Base-by-base conservation (phyloP, 2,888 invertebrate species). In the Yponomeuta plumbellus region DNA sequence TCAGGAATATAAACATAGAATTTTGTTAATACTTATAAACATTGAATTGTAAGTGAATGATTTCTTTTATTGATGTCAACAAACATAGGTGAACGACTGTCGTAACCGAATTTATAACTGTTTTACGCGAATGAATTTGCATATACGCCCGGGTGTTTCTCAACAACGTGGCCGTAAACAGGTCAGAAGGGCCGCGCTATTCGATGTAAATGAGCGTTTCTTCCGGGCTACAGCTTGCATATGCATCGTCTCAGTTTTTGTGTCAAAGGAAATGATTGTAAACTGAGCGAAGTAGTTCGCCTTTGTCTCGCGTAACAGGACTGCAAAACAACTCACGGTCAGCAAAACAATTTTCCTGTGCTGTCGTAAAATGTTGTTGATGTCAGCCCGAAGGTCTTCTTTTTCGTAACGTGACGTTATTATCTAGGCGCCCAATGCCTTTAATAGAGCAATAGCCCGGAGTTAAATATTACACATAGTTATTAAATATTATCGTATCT, bases 171-270 rank as follows among this genome's bases (percentile, higher is more conserved):
- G 11, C 64, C 66, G 67, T 70, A 73, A 68, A 73, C 71, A 67
- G 74, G 73, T 74, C 72, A 69, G 64, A 67, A 73, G 72, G 77
- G 74, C 69, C 69, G 69, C 39, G 52, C 13, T 75, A 84, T 85
- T 84, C 80, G 80, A 86, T 85, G 84, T 77, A 83, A 85, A 84
- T 83, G 70, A 76, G 71, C 72, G 79, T 79, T 78, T 78, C 77
- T 79, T 78, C 76, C 75, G 77, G 73, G 71, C 72, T 71, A 68
- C 71, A 70, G 67, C 70, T 66, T 78, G 76, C 76, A 80, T 78
- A 78, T 78, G 76, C 79, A 83, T 79, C 75, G 72, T 62, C 23
- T 62, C 67, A 66, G 57, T 67, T 69, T 74, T 73, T 74, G 71
- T 76, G 75, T 71, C 76, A 77, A 80, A 81, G 81, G 84, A 84